Conservation (phyloP, 2,797 vertebrate genomes). For the Sparidentex hasta region DNA sequence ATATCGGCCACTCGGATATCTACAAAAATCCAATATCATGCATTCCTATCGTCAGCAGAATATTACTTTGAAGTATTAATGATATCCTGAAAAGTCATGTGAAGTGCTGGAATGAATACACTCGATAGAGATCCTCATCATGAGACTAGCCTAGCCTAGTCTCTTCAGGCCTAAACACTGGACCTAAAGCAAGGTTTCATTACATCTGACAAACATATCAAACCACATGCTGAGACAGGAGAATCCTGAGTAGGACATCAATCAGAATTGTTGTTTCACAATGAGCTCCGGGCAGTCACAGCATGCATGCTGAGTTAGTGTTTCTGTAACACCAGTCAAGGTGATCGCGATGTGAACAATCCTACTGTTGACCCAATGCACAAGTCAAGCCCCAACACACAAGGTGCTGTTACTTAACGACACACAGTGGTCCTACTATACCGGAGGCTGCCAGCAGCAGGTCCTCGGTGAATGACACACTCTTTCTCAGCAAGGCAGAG, state of each 20-base stretch:
- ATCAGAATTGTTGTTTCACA: slow-evolving; percentile 22
- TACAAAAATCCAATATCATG: too few relatives aligned
- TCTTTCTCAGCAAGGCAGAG: slow-evolving; percentile 95
- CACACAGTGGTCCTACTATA: slow-evolving; percentile 91
- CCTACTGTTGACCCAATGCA: slow-evolving; percentile 19
- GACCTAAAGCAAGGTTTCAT: background rate
- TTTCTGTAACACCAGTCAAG: slow-evolving; percentile 24
- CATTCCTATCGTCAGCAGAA: background rate
- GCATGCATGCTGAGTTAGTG: slow-evolving; percentile 44
- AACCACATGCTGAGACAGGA: slow-evolving; percentile 45
- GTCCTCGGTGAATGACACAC: slow-evolving; percentile 97
- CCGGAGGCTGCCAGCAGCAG: slow-evolving; percentile 96
- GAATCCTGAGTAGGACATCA: slow-evolving; percentile 5
- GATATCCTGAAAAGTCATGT: slow-evolving; percentile 20
- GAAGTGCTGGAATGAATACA: slow-evolving; percentile 26
- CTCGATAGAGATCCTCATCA: slow-evolving; percentile 11
- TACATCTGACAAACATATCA: slow-evolving; percentile 21
- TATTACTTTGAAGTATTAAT: background rate
- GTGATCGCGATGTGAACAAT: slow-evolving; percentile 11
- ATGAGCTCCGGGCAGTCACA: slow-evolving; percentile 15
- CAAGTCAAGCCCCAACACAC: slow-evolving; percentile 14
- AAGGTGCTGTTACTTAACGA: slow-evolving; percentile 50
- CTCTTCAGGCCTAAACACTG: background rate
- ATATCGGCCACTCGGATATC: too few relatives aligned
- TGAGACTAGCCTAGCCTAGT: slow-evolving; percentile 18